Base-by-base conservation (phyloP, 1,140 invertebrate species). In the Leptoteleia sp. region DNA sequence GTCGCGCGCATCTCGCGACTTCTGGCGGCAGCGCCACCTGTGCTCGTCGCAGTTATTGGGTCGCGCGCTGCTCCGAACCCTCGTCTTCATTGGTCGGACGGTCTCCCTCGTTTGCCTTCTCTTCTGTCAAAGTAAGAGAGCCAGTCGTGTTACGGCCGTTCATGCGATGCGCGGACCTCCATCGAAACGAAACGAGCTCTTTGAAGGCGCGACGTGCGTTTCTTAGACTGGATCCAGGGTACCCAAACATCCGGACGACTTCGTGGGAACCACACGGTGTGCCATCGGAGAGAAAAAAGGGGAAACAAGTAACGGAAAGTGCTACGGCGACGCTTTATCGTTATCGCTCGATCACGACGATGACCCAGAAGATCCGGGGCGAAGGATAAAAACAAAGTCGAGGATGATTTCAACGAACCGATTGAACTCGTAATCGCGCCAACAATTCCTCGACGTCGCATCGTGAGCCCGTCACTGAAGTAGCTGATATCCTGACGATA, bases 61-160 rank as follows among this genome's bases (percentile, higher is more conserved):
- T 35, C 31, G 50, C 50, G 35, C 50, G 25, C 16, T 7, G 33
- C 31, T 13, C 7, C n/a, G 17, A 35, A 19, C 9, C 16, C 29
- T 25, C 27, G 29, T n/a, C 27, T 50, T 35, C 13, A 50, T 50
- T 50, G 29, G 47, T 48, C 19, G n/a, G 8, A 16, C 13, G 6
- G 8, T 16, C 35, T 55, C 35, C 50, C 50, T 40, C 35, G 35
- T 31, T 42, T 27, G 27, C 13, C 1, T 17, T 38, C 54, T 42
- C 11, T 27, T 9, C 31, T 37, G 48, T 52, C 31, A 50, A 50
- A 33, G 1, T 9, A 5, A 42, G 22, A 42, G 11, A 22, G 48
- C 38, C 47, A 65, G 61, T 65, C 29, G 47, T 43, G 48, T 65
- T 52, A 65, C 61, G 38, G 48, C 33, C 47, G 48, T 54, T 43